Evolutionary conservation across 1,140 invertebrate species (phyloP), one percentile per base, ranked within the genome.

Genomic region (Nebria ingens): DNA sequence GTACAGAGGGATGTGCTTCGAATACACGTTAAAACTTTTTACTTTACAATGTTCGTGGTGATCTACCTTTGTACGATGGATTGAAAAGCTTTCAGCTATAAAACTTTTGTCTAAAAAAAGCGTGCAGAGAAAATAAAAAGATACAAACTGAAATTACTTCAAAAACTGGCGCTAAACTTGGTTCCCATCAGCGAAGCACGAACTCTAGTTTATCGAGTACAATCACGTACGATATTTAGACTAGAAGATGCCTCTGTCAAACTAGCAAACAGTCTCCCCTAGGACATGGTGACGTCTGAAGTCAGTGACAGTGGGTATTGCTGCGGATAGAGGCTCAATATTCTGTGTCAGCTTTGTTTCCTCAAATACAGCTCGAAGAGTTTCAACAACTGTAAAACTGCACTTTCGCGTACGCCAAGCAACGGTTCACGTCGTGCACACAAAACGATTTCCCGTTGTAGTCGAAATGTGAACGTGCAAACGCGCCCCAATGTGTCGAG

Each of bases 221-320:
- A 45, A 57, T 54, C 56, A 57, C 56, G 56, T 57, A 57, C 15
- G 53, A 53, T 52, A 57, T 57, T 57, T 57, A 57, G 52, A 57
- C 40, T 22, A 57, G 40, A 17, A 6, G 40, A 4, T 45, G 40
- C 40, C 17, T 45, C 40, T 45, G 40, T 45, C 40, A 45, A 45
- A 45, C 40, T 45, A 45, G 17, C 40, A 45, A 45, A 45, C 40
- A 45, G 9, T 11, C 15, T 45, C 40, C 40, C 40, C 40, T 45
- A 45, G 40, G 40, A 45, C 4, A 11, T 17, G 6, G 4, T 45
- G 40, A 17, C 40, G 9, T 4, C 40, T 45, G 40, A n/a, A 6
- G 25, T n/a, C 40, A 45, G 6, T 9, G 40, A 45, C 40, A 17
- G 17, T n/a, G 40, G 15, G 6, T 11, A 45, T 12, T 9, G 40